Conservation (phyloP, 2,113 vertebrate species). For the Litocranius walleri region DNA sequence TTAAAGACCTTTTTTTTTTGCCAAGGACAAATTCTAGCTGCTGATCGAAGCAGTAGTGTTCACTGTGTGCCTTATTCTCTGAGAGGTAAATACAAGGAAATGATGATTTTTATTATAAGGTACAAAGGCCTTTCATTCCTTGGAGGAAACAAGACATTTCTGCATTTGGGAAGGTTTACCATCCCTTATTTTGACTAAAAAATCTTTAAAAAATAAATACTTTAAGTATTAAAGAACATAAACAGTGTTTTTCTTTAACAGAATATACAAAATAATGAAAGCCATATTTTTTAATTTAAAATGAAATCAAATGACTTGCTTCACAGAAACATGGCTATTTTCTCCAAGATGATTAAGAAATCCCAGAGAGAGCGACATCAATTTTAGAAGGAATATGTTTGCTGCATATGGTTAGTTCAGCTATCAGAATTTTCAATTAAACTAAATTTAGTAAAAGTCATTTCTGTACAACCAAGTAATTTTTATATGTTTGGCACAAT, state of each 20-base stretch:
- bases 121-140: constrained; percentile 38
- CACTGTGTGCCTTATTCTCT: background rate
- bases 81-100: constrained; percentile 36
- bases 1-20: background rate
- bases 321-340: constrained; percentile 9
- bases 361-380: background rate
- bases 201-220: background rate
- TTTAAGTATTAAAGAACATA: constrained; percentile 14
- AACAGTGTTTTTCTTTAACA: background rate
- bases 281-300: constrained; percentile 15
- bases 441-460: constrained; percentile 58
- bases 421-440: constrained; percentile 60
- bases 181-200: background rate
- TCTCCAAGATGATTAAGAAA: constrained; percentile 9
- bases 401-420: constrained; percentile 41
- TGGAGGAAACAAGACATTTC: constrained; percentile 40
- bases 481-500: constrained; percentile 67
- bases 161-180: constrained; percentile 16
- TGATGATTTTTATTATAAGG: background rate
- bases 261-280: background rate
- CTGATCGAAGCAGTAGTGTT: background rate
- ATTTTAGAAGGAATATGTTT: constrained; percentile 57
- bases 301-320: background rate
- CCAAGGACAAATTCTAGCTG: constrained; percentile 33
- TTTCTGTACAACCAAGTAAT: constrained; percentile 56